Base-by-base conservation (phyloP, 2,888 invertebrate species). In the Cephus runcator region DNA sequence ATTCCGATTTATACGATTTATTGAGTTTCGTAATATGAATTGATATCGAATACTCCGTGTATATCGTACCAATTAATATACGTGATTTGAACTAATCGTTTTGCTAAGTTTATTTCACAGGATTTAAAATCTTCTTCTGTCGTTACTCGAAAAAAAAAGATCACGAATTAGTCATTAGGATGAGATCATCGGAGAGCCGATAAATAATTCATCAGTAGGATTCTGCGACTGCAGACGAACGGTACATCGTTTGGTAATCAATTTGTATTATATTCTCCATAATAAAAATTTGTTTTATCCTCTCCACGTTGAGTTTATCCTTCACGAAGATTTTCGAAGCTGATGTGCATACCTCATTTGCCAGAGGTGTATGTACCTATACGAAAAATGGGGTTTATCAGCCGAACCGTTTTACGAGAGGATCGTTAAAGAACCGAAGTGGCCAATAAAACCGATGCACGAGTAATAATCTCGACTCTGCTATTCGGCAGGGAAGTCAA, bases 371-470 rank as follows among this genome's bases (percentile, higher is more conserved):
- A 56, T 23, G 23, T 23, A 56, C 56, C 56, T 56, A 56, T 56
- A 56, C 56, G 56, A 56, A 73, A 73, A 77, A 77, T 74, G 73
- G 34, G 75, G 75, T 77, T 79, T 79, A 79, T 79, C 79, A 79
- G 77, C 77, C 75, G 79, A 73, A 77, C 56, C 77, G 79, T 75
- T 77, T 79, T 79, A 79, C 77, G 79, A 79, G 79, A 76, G 75
- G 77, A 56, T 79, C 79, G 79, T 79, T 77, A 79, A 79, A 76
- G 56, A 9, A 23, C 56, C 56, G 56, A 56, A 56, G 56, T 56
- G 23, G 56, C 56, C 56, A 56, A 56, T 56, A 56, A 56, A 56
- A 15, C 56, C 56, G 56, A 56, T 56, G 56, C 56, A 56, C 56
- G 56, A 56, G 56, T 56, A 56, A 56, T 23, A 56, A 56, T 56